phyloP scores from a whole-genome alignment of 2,888 invertebrate genomes.

The Cecidostiba fungosa region DNA sequence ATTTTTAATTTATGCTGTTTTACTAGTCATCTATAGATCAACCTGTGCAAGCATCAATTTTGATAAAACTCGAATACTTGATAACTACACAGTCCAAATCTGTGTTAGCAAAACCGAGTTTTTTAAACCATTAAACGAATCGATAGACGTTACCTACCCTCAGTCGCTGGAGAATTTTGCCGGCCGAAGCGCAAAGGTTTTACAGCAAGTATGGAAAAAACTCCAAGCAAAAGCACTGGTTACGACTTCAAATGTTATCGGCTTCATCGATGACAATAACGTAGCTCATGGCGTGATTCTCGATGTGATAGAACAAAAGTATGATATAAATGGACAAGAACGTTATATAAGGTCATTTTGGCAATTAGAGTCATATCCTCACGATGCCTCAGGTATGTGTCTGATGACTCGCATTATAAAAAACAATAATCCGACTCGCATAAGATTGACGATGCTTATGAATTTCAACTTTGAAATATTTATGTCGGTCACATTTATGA shows the following conservation, averaged over 20 bases:
- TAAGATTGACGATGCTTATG: background rate
- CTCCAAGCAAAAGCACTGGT: background rate
- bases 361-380: constrained; percentile 60
- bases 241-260: background rate
- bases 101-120: background rate
- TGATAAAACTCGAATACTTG: constrained; percentile 4
- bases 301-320: background rate
- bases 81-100: constrained; percentile 22
- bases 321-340: constrained; percentile 62
- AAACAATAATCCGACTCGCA: background rate
- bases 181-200: background rate
- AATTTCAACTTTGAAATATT: background rate
- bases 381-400: constrained; percentile 57
- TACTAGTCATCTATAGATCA: background rate
- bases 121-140: background rate
- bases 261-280: background rate
- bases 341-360: constrained; percentile 57
- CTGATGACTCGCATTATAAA: constrained; percentile 45
- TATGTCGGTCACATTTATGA: no score
- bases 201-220: background rate
- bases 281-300: background rate
- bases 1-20: background rate
- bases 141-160: background rate
- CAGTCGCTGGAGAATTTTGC: background rate
- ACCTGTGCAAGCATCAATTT: constrained; percentile 40